These are phyloP conservation scores for Colostygia pectinataria DNA, from an alignment of 2,888 invertebrate genomes.

Conservation along the genomic window DNA sequence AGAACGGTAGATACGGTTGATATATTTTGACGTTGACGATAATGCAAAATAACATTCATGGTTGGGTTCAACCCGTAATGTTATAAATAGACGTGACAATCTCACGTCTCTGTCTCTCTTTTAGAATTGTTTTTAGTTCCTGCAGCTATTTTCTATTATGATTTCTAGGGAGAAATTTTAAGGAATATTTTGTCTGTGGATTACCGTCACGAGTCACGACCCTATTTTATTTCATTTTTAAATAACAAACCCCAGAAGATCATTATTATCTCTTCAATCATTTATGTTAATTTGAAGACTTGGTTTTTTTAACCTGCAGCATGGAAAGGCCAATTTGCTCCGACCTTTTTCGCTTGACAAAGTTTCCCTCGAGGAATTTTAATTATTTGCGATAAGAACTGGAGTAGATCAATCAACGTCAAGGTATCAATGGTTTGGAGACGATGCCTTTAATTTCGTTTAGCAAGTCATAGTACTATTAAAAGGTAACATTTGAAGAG, in stretches of 20 bases:
- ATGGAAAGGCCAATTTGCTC: slow-evolving; percentile 44
- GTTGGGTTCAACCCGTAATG: no score
- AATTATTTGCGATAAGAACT: slow-evolving; percentile 56
- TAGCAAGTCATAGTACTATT: slow-evolving; percentile 21
- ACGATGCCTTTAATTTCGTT: slow-evolving; percentile 19
- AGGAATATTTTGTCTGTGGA: no score
- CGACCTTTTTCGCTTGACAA: slow-evolving; percentile 42
- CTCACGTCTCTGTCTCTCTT: no score
- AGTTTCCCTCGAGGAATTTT: slow-evolving; percentile 49
- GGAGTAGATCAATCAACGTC: slow-evolving; percentile 51
- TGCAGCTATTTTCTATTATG: no score
- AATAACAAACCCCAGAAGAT: slow-evolving; percentile 14
- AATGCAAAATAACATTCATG: no score
- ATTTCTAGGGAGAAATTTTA: no score
- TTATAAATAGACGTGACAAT: no score
- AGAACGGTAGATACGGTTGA: neutral
- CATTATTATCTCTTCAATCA: slow-evolving; percentile 19
- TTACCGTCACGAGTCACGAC: no score
- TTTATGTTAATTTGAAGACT: slow-evolving; percentile 27
- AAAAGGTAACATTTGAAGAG: slow-evolving; percentile 22
- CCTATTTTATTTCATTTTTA: neutral
- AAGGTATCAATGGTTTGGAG: slow-evolving; percentile 23
- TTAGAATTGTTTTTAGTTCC: no score
- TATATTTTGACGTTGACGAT: slow-evolving; percentile 4
- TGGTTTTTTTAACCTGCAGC: slow-evolving; percentile 16